Base-by-base conservation (phyloP, 2,797 vertebrate species). In the Rhinophrynus dorsalis region DNA sequence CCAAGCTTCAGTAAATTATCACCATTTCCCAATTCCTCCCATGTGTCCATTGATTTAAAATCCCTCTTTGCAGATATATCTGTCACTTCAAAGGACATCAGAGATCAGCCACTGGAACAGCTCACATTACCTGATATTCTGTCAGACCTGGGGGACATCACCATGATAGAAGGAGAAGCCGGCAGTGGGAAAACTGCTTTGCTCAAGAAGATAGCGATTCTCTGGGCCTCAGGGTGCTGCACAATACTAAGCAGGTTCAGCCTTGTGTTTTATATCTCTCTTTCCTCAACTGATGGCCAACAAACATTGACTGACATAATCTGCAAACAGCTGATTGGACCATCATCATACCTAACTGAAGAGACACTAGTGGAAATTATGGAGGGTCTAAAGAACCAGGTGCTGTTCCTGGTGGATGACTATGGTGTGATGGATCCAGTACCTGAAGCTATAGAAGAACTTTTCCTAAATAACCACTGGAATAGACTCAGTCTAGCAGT, bases 191-290 rank as follows among this genome's bases (percentile, higher is more conserved):
- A 83, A 73, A 65, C 74, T 0, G 51, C 77, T 26, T 50, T 84
- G 24, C 75, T 86, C 21, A 79, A 68, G 59, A 78, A 75, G 58
- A 78, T 69, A 32, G 81, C 80, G 20, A 64, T 77, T 38, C 77
- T 85, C 0, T 84, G 85, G 82, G 81, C 78, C 1, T 82, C 74
- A 4, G 80, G 80, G 12, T 57, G 71, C 63, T 84, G 81, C 29
- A 75, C 78, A 11, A 8, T 80, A 33, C 50, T 84, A 47, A 67
- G 45, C 58, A 78, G 82, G 45, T 84, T 81, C 61, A 75, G 37
- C 51, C 76, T 84, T 56, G 80, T 85, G 27, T 83, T 85, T 76
- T 83, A 50, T 67, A 61, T 85, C 54, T 80, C 81, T 26, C 68
- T 82, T 5, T 37, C 38, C 23, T 52, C 55, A 1, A 8, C 40